A percentile compares a stretch with the other conserved stretches of the same genome.
phyloP scores from a whole-genome alignment of 2,797 vertebrate genomes.

The Anguilla marmorata region DNA sequence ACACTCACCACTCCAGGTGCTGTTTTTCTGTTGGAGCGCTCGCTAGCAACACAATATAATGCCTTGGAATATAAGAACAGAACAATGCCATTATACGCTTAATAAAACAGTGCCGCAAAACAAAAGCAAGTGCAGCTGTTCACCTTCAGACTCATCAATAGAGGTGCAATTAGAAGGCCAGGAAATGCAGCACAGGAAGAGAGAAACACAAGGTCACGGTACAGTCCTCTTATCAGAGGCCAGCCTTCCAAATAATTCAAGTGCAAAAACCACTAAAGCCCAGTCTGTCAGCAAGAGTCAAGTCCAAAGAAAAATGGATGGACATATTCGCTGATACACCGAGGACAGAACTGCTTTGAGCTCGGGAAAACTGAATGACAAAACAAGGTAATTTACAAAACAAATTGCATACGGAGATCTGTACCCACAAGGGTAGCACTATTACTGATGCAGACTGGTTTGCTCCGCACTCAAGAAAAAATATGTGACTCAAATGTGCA shows the following conservation, averaged over 20 bases:
- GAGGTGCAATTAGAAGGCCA: background rate
- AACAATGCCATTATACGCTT: conserved; percentile 66
- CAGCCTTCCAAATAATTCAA: background rate
- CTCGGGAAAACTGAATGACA: background rate
- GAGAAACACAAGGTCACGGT: conserved; percentile 7
- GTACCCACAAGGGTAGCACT: background rate
- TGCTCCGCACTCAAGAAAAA: background rate
- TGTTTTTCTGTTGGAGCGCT: conserved; percentile 84
- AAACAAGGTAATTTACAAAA: background rate
- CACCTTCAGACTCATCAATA: conserved; percentile 21
- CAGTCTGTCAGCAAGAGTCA: background rate
- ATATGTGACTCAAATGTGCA: background rate
- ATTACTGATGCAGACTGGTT: background rate
- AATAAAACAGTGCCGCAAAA: conserved; percentile 41
- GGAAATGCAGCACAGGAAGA: background rate
- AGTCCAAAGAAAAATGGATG: conserved; percentile 5
- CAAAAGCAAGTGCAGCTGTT: conserved; percentile 32
- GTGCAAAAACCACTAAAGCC: background rate
- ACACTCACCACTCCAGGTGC: conserved; percentile 86
- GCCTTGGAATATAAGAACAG: conserved; percentile 89
- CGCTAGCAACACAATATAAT: conserved; percentile 89
- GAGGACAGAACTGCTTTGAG: background rate
- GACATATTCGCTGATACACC: background rate
- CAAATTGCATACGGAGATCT: background rate
- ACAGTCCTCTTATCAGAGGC: background rate